Base-by-base conservation (phyloP, 2,888 invertebrate genomes). In the Troides helena region DNA sequence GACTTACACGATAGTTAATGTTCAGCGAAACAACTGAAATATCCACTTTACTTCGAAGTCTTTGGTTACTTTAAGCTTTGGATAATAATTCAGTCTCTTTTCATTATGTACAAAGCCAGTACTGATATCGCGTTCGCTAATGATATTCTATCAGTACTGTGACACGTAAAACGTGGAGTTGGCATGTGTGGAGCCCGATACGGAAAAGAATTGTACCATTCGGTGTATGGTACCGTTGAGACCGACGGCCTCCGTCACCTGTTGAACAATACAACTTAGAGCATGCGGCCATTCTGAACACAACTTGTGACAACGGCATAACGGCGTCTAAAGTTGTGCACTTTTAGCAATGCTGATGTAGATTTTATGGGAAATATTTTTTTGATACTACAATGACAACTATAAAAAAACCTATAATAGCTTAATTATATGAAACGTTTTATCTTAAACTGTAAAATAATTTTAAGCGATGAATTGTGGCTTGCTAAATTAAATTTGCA, bases 141-240 rank as follows among this genome's bases (percentile, higher is more conserved):
- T 76, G 79, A 80, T 80, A 80, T 81, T 81, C 77, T 83, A 82
- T 93, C 91, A 93, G 87, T 93, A 94, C 85, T 94, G 93, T 84
- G 94, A 94, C 85, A 94, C 94, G 90, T 94, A 94, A 94, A 94
- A 94, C 87, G 94, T 94, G 84, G 94, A 94, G 74, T 93, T 93
- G 92, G 93, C 94, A 88, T 94, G 93, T 84, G 93, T 88, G 81
- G 93, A 93, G 90, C 94, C 94, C 86, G 92, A 90, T 85, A 94
- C 91, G 83, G 94, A 94, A 93, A 94, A 94, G 93, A 94, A 94
- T 81, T 94, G 94, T 85, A 94, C 93, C 93, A 94, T 91, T 90
- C 94, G 92, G 92, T 93, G 93, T 85, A 94, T 93, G 89, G 93
- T 93, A 88, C 93, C 93, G 93, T 94, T 93, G 88, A 92, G 93